Percentiles rank a stretch among this genome's conserved stretches.
These are phyloP conservation scores for Trichopoda pennipes DNA, from an alignment of 2,888 invertebrate genomes.

Conservation along the genomic window DNA sequence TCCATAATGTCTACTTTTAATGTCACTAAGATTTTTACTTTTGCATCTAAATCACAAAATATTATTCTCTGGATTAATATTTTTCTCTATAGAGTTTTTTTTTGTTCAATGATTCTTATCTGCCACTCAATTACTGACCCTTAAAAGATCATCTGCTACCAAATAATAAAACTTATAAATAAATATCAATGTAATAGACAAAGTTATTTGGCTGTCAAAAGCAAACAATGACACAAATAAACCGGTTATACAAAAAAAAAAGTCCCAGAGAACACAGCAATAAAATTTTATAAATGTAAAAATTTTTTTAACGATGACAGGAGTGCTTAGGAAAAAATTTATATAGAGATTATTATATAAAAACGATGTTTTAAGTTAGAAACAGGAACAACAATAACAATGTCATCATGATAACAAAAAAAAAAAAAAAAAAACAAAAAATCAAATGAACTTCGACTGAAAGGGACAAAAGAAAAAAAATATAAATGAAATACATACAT, in stretches of 20 bases:
- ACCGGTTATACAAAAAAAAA: constrained; percentile 15
- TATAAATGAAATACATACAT: constrained; percentile 32
- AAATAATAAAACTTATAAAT: constrained; percentile 17
- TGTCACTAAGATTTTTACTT: no score
- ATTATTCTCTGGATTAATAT: not conserved
- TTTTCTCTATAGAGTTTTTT: not conserved
- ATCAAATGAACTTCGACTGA: constrained; percentile 18
- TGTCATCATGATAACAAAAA: no score
- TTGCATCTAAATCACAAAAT: no score
- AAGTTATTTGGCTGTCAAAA: constrained; percentile 41
- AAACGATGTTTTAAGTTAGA: not conserved
- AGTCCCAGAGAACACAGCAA: not conserved
- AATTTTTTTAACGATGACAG: not conserved
- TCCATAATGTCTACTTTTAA: no score
- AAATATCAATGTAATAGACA: constrained; percentile 47
- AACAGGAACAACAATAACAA: constrained; percentile 22
- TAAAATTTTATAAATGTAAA: not conserved
- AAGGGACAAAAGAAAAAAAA: not conserved
- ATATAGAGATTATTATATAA: constrained; percentile 1
- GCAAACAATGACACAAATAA: constrained; percentile 22
- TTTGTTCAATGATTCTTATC: not conserved
- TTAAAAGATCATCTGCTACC: constrained; percentile 4
- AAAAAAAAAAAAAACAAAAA: no score
- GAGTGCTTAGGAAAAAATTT: no score
- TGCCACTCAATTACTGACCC: constrained; percentile 9